Base-by-base conservation (phyloP, 1,140 invertebrate species). In the Spodoptera frugiperda region DNA sequence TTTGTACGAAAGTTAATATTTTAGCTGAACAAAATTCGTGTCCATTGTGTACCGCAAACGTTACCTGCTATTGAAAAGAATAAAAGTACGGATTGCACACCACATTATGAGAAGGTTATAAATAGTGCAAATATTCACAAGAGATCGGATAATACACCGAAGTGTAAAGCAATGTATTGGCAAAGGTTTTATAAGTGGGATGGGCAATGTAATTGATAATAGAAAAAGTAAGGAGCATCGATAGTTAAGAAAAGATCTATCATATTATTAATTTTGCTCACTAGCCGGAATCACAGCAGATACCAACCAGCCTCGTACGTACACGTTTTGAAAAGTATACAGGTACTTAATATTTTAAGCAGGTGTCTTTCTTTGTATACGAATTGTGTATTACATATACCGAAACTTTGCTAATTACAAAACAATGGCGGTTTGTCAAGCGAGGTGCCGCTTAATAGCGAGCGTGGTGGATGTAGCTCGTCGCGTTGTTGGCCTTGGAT, bases 1-100 rank as follows among this genome's bases (percentile, higher is more conserved):
- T 84, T 94, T 94, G 92, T 94, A 78, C 75, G 82, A 87, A 91
- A 94, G 92, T 92, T 94, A 94, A 94, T 94, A 94, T 93, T 93
- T 92, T 91, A 92, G 90, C 86, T 87, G 88, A 89, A 92, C 86
- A 85, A 92, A 92, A 88, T 91, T 88, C 87, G 79, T 81, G 78
- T 79, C 87, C 72, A 88, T 94, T 94, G 90, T 92, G 75, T 53
- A 68, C 81, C 82, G 77, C 83, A 83, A 82, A 84, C 79, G 84
- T 89, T 94, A 93, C 92, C 92, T 94, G 91, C 84, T 49, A 46
- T 86, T 91, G 78, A 86, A 89, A 87, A 84, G 86, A 88, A 89
- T 88, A 85, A 85, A 79, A 76, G 85, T 89, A 87, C 87, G 85
- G 86, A 90, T 90, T 87, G 87, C 87, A 91, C 86, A 88, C 87